Base-by-base conservation (phyloP, 2,888 invertebrate species). In the Campoplex capitator region DNA sequence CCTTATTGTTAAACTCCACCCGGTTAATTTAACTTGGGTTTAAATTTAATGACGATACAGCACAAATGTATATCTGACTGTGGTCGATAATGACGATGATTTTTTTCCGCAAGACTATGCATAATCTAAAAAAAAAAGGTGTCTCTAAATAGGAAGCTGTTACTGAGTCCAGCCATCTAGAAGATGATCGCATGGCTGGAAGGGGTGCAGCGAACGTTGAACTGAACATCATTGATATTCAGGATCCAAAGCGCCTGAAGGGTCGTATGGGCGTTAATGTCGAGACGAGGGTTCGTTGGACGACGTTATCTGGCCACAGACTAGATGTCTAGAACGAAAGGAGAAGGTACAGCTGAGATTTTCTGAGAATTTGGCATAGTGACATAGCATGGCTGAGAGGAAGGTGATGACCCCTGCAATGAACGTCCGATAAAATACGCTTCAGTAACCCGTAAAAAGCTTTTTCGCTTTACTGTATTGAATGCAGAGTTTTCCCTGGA, bases 201-300 rank as follows among this genome's bases (percentile, higher is more conserved):
- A 45, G 70, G 75, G 81, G 85, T 80, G 86, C 80, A 86, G 75
- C 56, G 88, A 87, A 89, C 65, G 88, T 84, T 75, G 67, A 82
- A 86, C 89, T 90, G 85, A 90, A 90, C 90, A 91, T 90, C 92
- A 90, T 92, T 92, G 91, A 92, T 92, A 93, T 93, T 93, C 92
- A 91, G 90, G 88, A 89, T 91, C 89, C 88, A 89, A 91, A 91
- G 89, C 90, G 90, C 89, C 89, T 42, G 84, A 81, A 91, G 91
- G 92, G 91, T 91, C 91, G 90, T 88, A 77, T n/a, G 62, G 67
- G 65, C 84, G 91, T 92, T 93, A 92, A 91, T 91, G 91, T 91
- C 91, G 89, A 86, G 86, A 80, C 90, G 88, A 89, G 91, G 90
- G 90, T 89, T 88, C 88, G 84, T 78, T 86, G 86, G 90, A 89